phyloP scores from a whole-genome alignment of 2,113 vertebrate species.

The Dicentrarchus labrax region DNA sequence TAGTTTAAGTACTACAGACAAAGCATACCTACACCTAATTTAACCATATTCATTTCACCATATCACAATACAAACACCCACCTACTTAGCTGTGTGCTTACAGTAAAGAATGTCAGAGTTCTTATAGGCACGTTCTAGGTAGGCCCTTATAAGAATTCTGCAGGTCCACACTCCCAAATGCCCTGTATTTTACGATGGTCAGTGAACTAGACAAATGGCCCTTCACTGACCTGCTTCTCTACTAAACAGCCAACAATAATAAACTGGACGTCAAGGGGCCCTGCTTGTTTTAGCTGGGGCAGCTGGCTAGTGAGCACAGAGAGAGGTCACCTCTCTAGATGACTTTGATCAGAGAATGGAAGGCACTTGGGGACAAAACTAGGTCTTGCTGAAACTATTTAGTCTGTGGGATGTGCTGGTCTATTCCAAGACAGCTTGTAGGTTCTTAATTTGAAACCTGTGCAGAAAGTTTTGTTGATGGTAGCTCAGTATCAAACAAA shows the following conservation, averaged over 20 bases:
- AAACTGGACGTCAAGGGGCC: background rate
- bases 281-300: background rate
- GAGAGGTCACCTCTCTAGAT: slow-evolving; percentile 1
- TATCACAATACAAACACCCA: no score
- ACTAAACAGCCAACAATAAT: background rate
- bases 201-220: background rate
- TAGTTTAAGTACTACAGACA: no score
- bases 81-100: no score
- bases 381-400: background rate
- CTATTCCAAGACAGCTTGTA: background rate
- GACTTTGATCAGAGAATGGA: background rate
- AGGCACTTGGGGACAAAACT: background rate
- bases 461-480: no score
- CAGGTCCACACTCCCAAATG: background rate
- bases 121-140: background rate
- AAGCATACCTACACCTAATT: no score
- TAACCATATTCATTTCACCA: no score
- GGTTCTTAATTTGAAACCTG: background rate
- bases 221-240: background rate
- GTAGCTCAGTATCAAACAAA: background rate
- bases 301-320: background rate
- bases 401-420: background rate
- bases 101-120: no score
- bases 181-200: background rate
- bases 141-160: background rate